Evolutionary conservation across 2,797 vertebrate species (phyloP).

Genomic region (Hybognathus amarus): DNA sequence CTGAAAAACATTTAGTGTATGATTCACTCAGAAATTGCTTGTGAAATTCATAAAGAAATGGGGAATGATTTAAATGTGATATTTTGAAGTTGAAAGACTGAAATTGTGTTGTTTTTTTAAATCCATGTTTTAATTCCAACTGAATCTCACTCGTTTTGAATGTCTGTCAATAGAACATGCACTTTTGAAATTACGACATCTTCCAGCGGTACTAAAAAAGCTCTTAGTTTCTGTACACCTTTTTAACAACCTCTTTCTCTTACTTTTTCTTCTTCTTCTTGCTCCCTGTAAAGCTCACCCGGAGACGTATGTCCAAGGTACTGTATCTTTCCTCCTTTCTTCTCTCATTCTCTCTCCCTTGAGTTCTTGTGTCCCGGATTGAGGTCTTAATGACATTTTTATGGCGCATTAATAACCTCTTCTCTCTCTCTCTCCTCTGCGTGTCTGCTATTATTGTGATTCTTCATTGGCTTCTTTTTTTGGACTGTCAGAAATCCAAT

Average conservation of each 20-base stretch:
- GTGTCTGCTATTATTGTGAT: slow-evolving; percentile 50
- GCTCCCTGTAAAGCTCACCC: slow-evolving; percentile 78
- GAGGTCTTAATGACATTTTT: slow-evolving; percentile 53
- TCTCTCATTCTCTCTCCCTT: slow-evolving; percentile 42
- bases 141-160: slow-evolving; percentile 64
- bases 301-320: slow-evolving; percentile 99
- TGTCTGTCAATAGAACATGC: not conserved
- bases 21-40: not conserved
- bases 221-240: slow-evolving; percentile 18
- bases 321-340: slow-evolving; percentile 83
- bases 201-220: not conserved
- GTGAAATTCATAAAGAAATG: not conserved
- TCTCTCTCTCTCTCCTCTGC: slow-evolving; percentile 50
- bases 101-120: not conserved
- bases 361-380: slow-evolving; percentile 50
- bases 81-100: not conserved
- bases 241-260: slow-evolving; percentile 76
- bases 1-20: not conserved
- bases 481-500: slow-evolving; percentile 59
- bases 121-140: not conserved
- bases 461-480: slow-evolving; percentile 56
- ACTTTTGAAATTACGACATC: not conserved
- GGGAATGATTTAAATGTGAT: not conserved
- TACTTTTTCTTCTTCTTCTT: slow-evolving; percentile 59
- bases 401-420: slow-evolving; percentile 56